Base-by-base conservation (phyloP, 2,888 invertebrate species). In the Idaea aversata region DNA sequence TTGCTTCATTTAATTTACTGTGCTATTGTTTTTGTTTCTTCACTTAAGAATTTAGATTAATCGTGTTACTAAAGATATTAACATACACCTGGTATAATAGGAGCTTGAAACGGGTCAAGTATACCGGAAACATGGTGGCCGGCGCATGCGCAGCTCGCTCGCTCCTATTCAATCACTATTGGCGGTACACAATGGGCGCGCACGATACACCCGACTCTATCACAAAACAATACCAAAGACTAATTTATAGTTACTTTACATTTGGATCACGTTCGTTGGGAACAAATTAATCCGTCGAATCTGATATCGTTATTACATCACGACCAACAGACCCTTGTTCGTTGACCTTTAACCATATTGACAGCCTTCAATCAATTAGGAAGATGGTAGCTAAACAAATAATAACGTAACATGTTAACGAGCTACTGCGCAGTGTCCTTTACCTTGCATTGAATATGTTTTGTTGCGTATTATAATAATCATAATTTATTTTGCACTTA, bases 81-180 rank as follows among this genome's bases (percentile, higher is more conserved):
- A 47, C 47, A 47, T 47, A 13, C 13, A 47, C 47, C 6, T 47
- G 36, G 47, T 10, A 82, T 83, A 83, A 83, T 83, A 81, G 79
- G 71, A 77, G 75, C 59, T 47, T 75, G 71, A 91, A 87, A 80
- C 79, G 78, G 90, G 91, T 91, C 91, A 91, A 91, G 91, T 90
- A 88, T 90, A 91, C 86, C 89, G 91, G 91, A 91, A 90, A 82
- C 84, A 68, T 74, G 72, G 75, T 74, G 76, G 75, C 79, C 77
- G 84, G 86, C 85, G 89, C 87, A 84, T 83, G 85, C 87, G 82
- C 83, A 68, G 72, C 76, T 67, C 76, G 25, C 25, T 25, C 25
- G 80, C 74, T 82, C 77, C 82, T 86, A 86, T 88, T 87, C 86
- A 85, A 82, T 84, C 84, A 85, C 81, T 85, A 86, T 75, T 77